A percentile compares a stretch with the other conserved stretches of the same genome.
Evolutionary conservation across 2,888 invertebrate genomes (phyloP).

Genomic region (Stenurella melanura): DNA sequence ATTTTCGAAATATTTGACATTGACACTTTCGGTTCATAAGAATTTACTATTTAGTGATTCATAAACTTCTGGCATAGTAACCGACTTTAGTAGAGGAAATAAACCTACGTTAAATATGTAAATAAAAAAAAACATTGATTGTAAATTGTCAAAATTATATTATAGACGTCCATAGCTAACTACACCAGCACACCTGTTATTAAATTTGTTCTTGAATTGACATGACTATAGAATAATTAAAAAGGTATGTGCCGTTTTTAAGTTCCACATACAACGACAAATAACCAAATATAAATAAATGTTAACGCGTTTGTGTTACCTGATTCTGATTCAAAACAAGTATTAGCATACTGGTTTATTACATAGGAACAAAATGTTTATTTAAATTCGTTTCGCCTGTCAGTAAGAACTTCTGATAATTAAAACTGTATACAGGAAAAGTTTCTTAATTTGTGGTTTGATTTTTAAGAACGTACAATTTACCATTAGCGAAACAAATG

Average conservation of each 20-base stretch:
- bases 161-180: no score
- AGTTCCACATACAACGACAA: neutral
- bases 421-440: neutral
- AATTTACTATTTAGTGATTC: no score
- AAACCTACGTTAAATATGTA: no score
- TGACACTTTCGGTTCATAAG: no score
- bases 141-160: no score
- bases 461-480: neutral
- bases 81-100: no score
- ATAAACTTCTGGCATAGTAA: no score
- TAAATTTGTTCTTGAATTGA: neutral
- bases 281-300: neutral
- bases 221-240: neutral
- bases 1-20: no score
- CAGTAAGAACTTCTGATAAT: neutral
- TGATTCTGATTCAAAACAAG: neutral
- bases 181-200: no score
- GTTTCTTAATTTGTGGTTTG: neutral
- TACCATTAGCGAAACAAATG: no score
- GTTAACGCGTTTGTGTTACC: neutral
- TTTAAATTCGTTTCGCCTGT: neutral
- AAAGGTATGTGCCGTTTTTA: no score
- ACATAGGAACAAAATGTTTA: neutral
- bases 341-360: conserved; percentile 3
- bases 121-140: no score